These are phyloP conservation scores for Platyrinchus mystaceus DNA, from an alignment of 2,797 vertebrate species.

Conservation along the genomic window DNA sequence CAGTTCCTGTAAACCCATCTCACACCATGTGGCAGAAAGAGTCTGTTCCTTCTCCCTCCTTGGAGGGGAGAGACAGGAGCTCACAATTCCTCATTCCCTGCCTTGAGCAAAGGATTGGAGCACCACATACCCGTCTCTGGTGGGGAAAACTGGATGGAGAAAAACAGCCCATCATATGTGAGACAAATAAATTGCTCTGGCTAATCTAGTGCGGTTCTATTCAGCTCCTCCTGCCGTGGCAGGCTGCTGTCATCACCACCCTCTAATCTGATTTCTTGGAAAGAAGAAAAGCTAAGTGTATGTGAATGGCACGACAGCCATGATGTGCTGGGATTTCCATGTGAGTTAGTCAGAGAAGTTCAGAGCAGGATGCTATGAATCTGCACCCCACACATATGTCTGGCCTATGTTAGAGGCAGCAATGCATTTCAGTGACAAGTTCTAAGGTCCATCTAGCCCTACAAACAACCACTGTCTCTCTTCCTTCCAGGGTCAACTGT, in stretches of 20 bases:
- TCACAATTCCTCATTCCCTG: neutral
- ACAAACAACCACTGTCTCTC: neutral
- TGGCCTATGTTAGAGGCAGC: neutral
- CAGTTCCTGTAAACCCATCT: neutral
- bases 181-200: conserved; percentile 1
- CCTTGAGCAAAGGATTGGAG: neutral
- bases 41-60: neutral
- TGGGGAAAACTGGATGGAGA: neutral
- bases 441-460: neutral
- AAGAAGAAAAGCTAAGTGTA: neutral
- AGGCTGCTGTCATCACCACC: conserved; percentile 2
- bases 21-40: neutral
- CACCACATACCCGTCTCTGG: neutral
- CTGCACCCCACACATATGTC: neutral
- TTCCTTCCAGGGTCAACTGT: neutral
- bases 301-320: neutral
- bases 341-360: fast-evolving
- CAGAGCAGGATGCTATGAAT: neutral
- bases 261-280: neutral
- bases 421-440: neutral
- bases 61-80: neutral
- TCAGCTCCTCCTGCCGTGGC: neutral
- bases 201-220: neutral
- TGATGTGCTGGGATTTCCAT: neutral
- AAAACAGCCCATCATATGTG: fast-evolving